Base-by-base conservation (phyloP, 2,797 vertebrate genomes). In the Prunella strophiata region DNA sequence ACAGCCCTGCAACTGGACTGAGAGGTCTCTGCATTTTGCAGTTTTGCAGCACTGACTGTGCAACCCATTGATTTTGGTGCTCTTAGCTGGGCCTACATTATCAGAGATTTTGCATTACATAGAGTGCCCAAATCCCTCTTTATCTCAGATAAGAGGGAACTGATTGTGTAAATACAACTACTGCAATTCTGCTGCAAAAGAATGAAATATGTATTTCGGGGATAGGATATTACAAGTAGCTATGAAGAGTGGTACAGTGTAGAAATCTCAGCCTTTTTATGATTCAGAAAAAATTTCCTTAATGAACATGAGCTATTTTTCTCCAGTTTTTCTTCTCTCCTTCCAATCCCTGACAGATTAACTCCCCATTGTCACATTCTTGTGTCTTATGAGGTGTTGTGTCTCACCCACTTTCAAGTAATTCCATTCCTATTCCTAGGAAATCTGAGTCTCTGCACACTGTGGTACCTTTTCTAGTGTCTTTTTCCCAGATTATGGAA, bases 41-140 rank as follows among this genome's bases (percentile, higher is more conserved):
- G 50, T 30, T 84, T 27, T 61, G 25, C 70, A 65, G 32, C 47
- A 16, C 16, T n/a, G 13, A 54, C 29, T 57, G 42, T 0, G 0
- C 23, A 71, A 22, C 7, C 1, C 3, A 1, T 10, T 54, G 30
- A 40, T 54, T 62, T 57, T 38, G 8, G 19, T 25, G 27, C 34
- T 54, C 27, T 25, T 61, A 73, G 7, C 15, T 43, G 48, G 17
- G 9, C 8, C 27, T 29, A 23, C 3, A 13, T 74, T 55, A 67
- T 52, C 16, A 48, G 29, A 67, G 40, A 62, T 75, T 78, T 91
- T 32, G 43, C 50, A 62, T 66, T 34, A 47, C 3, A 29, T 5
- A 54, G 10, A 11, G 12, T 65, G 9, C 13, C 21, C 54, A 54
- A n/a, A 85, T 42, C 23, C 23, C 23, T 61, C 20, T 18, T 61